Conservation (phyloP, 2,797 vertebrate genomes). For the Trachurus trachurus region DNA sequence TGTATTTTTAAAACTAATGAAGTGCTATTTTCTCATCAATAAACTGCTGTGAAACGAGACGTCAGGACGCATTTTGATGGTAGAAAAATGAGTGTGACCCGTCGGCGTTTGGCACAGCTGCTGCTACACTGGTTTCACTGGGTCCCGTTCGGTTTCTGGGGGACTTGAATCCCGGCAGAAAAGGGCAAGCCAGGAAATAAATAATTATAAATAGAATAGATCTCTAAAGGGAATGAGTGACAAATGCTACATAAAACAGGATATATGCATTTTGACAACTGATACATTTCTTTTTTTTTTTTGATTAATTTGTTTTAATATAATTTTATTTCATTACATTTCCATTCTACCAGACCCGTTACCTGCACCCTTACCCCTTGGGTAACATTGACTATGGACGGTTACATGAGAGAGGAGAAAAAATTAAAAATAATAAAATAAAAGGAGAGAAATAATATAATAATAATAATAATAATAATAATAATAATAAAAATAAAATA, state of each 20-base stretch:
- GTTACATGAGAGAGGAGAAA: too few species aligned
- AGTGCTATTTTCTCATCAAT: constrained; percentile 7
- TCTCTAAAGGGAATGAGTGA: neutral
- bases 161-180: neutral
- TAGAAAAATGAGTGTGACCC: neutral
- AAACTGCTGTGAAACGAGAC: neutral
- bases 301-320: too few species aligned
- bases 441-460: too few species aligned
- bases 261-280: neutral
- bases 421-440: too few species aligned
- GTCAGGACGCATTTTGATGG: neutral
- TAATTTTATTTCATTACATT: too few species aligned
- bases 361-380: too few species aligned
- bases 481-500: too few species aligned
- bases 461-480: too few species aligned
- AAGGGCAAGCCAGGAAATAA: neutral
- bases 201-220: too few species aligned
- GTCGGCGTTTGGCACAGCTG: neutral
- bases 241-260: neutral
- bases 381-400: too few species aligned
- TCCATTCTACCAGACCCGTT: too few species aligned
- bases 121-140: neutral
- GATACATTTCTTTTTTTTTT: neutral
- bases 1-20: neutral
- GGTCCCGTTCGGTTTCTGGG: neutral